phyloP scores from a whole-genome alignment of 2,888 invertebrate species.

The Silvanus unidentatus region DNA sequence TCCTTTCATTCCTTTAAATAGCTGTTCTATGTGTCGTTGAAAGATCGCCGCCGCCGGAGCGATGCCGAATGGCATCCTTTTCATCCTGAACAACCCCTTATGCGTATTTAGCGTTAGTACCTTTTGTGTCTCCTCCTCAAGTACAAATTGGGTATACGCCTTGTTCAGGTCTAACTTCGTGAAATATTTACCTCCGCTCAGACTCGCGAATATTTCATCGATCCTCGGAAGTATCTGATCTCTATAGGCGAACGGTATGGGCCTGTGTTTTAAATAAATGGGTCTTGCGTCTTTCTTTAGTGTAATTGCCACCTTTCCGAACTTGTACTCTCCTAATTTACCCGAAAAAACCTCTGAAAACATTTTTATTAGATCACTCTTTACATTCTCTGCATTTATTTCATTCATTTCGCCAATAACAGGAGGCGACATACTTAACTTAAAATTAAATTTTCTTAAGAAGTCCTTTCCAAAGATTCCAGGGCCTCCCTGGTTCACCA shows the following conservation, averaged over 20 bases:
- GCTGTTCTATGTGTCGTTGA: constrained; percentile 31
- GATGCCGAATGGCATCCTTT: constrained; percentile 2
- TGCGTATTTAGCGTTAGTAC: too few relatives aligned
- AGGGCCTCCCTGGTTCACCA: too few relatives aligned
- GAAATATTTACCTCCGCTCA: neutral
- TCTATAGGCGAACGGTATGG: neutral
- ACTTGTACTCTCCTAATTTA: neutral
- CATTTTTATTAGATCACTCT: neutral
- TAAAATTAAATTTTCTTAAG: neutral
- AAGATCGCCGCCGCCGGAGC: constrained; percentile 33
- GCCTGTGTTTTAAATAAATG: neutral
- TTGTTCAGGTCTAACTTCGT: too few relatives aligned
- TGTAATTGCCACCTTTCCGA: neutral
- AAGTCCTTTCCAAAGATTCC: neutral
- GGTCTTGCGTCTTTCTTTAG: neutral
- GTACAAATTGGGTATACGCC: constrained; percentile 1
- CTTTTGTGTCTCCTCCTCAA: neutral
- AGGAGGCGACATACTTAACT: neutral
- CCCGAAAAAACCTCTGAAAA: neutral
- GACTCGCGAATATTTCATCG: neutral
- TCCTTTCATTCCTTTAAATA: constrained; percentile 28
- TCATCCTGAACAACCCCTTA: neutral
- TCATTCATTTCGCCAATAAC: too few relatives aligned
- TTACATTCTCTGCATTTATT: neutral
- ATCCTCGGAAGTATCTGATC: neutral